Base-by-base conservation (phyloP, 2,888 invertebrate species). In the Nematopogon swammerdamellus region DNA sequence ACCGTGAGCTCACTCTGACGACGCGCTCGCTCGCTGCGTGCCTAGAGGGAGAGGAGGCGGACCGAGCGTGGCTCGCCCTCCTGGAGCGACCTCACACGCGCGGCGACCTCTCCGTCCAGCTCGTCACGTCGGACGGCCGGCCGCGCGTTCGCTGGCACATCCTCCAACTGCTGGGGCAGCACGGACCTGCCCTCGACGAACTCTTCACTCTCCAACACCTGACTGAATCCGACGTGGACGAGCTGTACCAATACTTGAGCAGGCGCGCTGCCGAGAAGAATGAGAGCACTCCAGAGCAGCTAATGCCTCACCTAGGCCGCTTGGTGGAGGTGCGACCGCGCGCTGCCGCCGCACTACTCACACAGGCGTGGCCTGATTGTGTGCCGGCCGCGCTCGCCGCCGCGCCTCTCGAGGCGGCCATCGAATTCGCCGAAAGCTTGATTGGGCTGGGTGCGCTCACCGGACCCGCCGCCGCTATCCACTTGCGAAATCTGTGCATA, bases 51-150 rank as follows among this genome's bases (percentile, higher is more conserved):
- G 72, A 72, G 60, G 64, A 71, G 25, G 62, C 70, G 16, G 76
- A 77, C 57, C 66, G 69, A 52, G 70, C 71, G 6, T 74, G 72
- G 73, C 58, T 72, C 11, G 62, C 63, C 19, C 57, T 73, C 25
- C 53, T 65, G 30, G 52, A 53, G 44, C 57, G 59, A 59, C 52
- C 50, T 30, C 63, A 63, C 18, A 53, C 57, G 44, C n/a, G 53
- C 55, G 20, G 59, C 3, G 46, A 51, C 43, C 50, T 50, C 46
- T 49, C 52, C 53, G 50, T 44, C 44, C 45, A 47, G 50, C 54
- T 44, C 6, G 55, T 59, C 36, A 50, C 56, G 18, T 54, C 51
- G 44, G 30, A 47, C 50, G 44, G 49, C 4, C 65, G 72, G 11
- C 67, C 75, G 29, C 66, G 74, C 45, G 59, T 72, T 2, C 61